phyloP scores from a whole-genome alignment of 2,113 vertebrate genomes.

The Platysternon megacephalum region DNA sequence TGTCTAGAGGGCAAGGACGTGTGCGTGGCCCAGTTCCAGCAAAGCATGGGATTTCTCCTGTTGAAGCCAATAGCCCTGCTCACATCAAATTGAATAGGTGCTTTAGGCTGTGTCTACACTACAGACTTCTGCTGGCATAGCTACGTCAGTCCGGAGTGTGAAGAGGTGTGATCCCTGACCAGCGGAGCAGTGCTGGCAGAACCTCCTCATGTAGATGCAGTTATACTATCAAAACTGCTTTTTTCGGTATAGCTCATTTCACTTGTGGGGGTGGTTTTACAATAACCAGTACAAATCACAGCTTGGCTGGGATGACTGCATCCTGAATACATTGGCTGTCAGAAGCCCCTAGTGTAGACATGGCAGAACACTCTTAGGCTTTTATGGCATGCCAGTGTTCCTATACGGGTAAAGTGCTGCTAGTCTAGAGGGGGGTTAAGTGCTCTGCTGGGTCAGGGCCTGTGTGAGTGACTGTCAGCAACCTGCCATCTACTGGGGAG shows the following conservation, averaged over 20 bases:
- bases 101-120: background rate
- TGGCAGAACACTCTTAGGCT: background rate
- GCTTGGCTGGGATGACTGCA: background rate
- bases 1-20: accelerated
- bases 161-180: background rate
- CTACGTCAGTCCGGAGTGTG: background rate
- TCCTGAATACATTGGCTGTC: background rate
- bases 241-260: background rate
- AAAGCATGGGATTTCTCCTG: background rate
- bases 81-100: background rate
- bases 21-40: background rate
- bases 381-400: background rate
- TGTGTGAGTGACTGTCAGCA: background rate
- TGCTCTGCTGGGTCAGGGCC: background rate
- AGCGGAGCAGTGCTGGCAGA: background rate
- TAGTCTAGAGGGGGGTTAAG: background rate
- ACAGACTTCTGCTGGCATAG: background rate
- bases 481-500: background rate
- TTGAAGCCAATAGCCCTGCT: background rate
- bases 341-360: background rate
- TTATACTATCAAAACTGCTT: background rate
- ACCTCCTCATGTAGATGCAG: background rate
- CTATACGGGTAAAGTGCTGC: too few relatives aligned
- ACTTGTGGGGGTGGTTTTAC: background rate
- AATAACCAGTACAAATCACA: background rate